Conservation (phyloP, 2,888 invertebrate species). For the Heteropelma amictum region DNA sequence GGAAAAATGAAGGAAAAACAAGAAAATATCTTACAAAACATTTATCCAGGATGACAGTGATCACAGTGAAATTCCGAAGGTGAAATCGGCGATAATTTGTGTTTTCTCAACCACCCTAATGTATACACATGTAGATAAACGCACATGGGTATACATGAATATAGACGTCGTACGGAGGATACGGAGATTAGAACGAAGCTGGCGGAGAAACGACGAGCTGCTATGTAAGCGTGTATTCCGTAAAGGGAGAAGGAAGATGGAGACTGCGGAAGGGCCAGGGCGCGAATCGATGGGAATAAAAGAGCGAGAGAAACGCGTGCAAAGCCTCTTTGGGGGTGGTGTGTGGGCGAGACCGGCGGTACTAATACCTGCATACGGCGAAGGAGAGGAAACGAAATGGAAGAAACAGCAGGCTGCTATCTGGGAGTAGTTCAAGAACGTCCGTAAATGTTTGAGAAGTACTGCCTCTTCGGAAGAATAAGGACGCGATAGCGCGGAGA, state of each 20-base stretch:
- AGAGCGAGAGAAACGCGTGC: slow-evolving; percentile 1
- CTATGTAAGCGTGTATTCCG: neutral
- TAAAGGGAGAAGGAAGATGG: neutral
- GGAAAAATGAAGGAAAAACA: too few relatives aligned
- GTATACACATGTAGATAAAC: too few relatives aligned
- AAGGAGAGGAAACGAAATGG: slow-evolving; percentile 17
- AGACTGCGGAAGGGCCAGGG: neutral
- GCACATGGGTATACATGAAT: too few relatives aligned
- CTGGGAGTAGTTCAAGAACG: slow-evolving; percentile 52
- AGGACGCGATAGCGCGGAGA: slow-evolving; percentile 2
- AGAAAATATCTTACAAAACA: too few relatives aligned
- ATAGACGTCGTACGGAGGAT: too few relatives aligned
- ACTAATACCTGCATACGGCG: slow-evolving; percentile 16
- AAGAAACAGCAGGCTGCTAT: slow-evolving; percentile 31
- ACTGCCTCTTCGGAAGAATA: slow-evolving; percentile 36
- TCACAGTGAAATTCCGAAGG: too few relatives aligned
- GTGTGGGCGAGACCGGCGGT: neutral
- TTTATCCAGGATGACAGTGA: too few relatives aligned
- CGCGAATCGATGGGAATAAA: slow-evolving; percentile 52
- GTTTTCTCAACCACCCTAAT: too few relatives aligned
- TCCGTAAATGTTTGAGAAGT: slow-evolving; percentile 59
- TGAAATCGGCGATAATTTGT: too few relatives aligned
- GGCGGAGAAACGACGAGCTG: neutral
- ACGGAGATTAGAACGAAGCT: neutral
- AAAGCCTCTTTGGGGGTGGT: neutral